Conservation (phyloP, 2,113 vertebrate genomes). For the Solea senegalensis region DNA sequence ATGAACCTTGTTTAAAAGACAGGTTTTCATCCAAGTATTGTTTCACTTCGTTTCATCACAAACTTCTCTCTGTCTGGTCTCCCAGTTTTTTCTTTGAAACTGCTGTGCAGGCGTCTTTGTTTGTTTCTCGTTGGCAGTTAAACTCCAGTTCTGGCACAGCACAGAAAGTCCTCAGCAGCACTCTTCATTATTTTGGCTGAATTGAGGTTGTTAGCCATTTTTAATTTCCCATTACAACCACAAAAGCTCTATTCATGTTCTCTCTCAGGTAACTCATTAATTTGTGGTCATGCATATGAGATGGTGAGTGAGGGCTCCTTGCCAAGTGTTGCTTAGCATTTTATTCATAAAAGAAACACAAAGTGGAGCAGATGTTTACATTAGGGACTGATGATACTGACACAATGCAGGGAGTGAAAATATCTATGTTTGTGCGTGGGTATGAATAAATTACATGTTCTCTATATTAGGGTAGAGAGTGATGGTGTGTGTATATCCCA, state of each 20-base stretch:
- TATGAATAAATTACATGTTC: conserved; percentile 52
- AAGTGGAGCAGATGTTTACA: conserved; percentile 79
- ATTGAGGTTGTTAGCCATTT: conserved; percentile 79
- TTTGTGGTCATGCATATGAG: conserved; percentile 78
- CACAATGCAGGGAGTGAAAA: conserved; percentile 56
- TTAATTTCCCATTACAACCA: conserved; percentile 83
- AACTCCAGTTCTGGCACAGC: conserved; percentile 32
- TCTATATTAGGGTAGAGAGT: conserved; percentile 20
- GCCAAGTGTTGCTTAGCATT: conserved; percentile 76
- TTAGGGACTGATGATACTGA: conserved; percentile 74
- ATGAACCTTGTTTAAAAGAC: not conserved
- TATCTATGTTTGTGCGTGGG: conserved; percentile 45
- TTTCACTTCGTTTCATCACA: not conserved
- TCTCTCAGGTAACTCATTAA: conserved; percentile 82
- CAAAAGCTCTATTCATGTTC: conserved; percentile 70
- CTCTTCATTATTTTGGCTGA: conserved; percentile 73
- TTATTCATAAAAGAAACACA: conserved; percentile 75
- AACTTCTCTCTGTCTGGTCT: conserved; percentile 8
- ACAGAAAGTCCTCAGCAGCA: conserved; percentile 60
- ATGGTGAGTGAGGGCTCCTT: conserved; percentile 65
- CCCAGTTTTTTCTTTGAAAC: conserved; percentile 15
- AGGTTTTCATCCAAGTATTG: not conserved
- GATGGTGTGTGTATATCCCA: conserved; percentile 16
- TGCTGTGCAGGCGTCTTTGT: conserved; percentile 9
- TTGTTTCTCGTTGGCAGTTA: conserved; percentile 49